These are phyloP conservation scores for Mallateleia sp. DNA, from an alignment of 2,888 invertebrate species.

Conservation along the genomic window DNA sequence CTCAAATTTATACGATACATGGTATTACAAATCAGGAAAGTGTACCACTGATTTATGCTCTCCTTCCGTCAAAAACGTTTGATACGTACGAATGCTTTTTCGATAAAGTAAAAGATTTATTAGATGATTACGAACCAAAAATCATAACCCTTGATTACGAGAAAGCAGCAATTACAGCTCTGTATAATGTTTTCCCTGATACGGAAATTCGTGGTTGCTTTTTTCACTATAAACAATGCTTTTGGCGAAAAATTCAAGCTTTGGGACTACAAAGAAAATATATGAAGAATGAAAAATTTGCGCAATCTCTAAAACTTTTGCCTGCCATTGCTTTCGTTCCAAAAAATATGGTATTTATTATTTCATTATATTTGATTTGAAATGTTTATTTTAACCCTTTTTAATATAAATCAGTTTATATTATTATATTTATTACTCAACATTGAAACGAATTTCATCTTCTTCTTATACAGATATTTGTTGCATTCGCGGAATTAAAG, in stretches of 20 bases:
- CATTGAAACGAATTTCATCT: neutral
- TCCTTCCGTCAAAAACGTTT: conserved; percentile 8
- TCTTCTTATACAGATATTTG: conserved; percentile 1
- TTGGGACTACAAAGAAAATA: conserved; percentile 14
- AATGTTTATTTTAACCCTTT: too few species aligned
- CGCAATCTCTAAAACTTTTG: conserved; percentile 10
- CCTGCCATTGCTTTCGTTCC: conserved; percentile 28
- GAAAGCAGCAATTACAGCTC: conserved; percentile 6
- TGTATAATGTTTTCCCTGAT: neutral
- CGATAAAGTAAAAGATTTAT: neutral
- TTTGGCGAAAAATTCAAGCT: conserved; percentile 17
- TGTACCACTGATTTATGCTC: conserved; percentile 4
- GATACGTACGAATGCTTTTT: neutral
- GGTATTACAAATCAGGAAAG: conserved; percentile 26
- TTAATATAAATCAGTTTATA: neutral
- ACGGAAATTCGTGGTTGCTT: conserved; percentile 9
- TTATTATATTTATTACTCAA: conserved; percentile 10
- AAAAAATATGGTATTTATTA: conserved; percentile 13
- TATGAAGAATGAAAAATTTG: conserved; percentile 8
- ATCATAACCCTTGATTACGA: conserved; percentile 17
- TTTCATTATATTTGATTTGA: neutral
- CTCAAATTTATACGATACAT: conserved; percentile 19
- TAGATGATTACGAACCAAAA: conserved; percentile 20
- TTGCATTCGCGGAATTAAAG: neutral
- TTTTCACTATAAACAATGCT: conserved; percentile 35